Conservation (phyloP, 2,888 invertebrate species). For the Buathra laborator region DNA sequence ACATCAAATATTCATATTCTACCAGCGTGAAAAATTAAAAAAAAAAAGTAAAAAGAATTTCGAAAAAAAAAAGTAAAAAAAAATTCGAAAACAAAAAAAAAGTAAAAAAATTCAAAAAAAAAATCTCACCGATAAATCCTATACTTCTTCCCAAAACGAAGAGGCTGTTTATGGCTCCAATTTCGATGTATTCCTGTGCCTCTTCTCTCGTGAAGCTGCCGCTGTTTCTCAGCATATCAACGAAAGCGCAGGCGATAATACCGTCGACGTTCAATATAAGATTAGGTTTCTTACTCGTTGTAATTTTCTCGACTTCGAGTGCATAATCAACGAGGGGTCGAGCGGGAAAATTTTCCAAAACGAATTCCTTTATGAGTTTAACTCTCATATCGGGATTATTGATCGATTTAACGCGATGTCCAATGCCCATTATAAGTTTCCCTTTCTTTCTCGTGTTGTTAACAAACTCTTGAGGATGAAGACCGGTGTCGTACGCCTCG, state of each 20-base stretch:
- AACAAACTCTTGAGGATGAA: constrained; percentile 99
- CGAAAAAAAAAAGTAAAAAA: no score
- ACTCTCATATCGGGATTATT: constrained; percentile 99
- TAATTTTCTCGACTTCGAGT: constrained; percentile 99
- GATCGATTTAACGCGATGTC: constrained; percentile 95
- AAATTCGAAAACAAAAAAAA: no score
- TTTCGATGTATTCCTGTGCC: constrained; percentile 98
- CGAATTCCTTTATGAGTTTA: constrained; percentile 98
- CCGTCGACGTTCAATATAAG: constrained; percentile 99
- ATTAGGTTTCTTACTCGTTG: constrained; percentile 99
- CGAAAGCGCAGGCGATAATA: constrained; percentile 98
- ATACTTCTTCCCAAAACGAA: constrained; percentile 99
- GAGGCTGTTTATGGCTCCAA: constrained; percentile 98
- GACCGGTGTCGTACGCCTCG: constrained; percentile 97
- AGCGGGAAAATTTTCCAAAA: constrained; percentile 96
- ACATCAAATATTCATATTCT: no score
- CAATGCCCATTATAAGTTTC: constrained; percentile 99
- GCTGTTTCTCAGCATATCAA: constrained; percentile 97
- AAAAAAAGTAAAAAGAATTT: no score
- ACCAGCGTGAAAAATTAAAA: no score
- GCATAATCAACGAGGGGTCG: constrained; percentile 98
- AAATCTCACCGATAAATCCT: constrained; percentile 94
- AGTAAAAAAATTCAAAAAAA: background rate
- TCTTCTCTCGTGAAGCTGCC: constrained; percentile 99
- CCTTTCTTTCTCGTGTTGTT: constrained; percentile 99